Conservation (phyloP, 2,797 vertebrate species). For the Neoniphon sammara region DNA sequence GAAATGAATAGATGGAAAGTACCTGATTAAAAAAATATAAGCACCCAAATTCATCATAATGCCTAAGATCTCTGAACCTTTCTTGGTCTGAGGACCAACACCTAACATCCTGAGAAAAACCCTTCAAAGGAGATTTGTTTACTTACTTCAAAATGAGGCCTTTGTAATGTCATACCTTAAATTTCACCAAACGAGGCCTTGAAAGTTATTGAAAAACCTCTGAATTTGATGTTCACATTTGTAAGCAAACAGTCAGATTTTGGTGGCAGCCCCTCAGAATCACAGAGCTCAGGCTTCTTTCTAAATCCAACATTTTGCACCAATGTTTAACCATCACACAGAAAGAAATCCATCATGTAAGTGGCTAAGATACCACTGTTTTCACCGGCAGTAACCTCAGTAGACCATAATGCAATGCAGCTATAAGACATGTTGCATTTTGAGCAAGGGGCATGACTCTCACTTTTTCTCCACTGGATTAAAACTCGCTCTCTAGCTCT, state of each 20-base stretch:
- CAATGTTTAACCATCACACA: neutral
- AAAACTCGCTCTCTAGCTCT: slow-evolving; percentile 19
- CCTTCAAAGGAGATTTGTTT: too few species aligned
- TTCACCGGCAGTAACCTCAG: neutral
- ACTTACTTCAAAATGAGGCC: too few species aligned
- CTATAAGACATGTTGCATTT: neutral
- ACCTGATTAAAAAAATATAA: too few species aligned
- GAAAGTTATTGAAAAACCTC: too few species aligned
- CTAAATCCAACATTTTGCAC: neutral
- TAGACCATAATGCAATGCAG: slow-evolving; percentile 2
- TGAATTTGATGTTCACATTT: too few species aligned
- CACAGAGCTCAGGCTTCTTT: neutral
- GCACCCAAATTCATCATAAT: too few species aligned
- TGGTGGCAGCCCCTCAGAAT: neutral
- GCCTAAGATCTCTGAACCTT: too few species aligned
- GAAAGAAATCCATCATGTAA: neutral
- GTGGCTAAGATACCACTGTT: neutral
- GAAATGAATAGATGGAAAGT: too few species aligned
- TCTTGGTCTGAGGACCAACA: too few species aligned
- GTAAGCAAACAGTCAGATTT: neutral
- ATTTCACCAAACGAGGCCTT: too few species aligned
- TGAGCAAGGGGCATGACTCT: slow-evolving; percentile 3
- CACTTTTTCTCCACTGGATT: neutral
- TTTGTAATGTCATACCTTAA: too few species aligned
- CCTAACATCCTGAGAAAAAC: too few species aligned